phyloP scores from a whole-genome alignment of 2,888 invertebrate species.

The Thymelicus sylvestris region DNA sequence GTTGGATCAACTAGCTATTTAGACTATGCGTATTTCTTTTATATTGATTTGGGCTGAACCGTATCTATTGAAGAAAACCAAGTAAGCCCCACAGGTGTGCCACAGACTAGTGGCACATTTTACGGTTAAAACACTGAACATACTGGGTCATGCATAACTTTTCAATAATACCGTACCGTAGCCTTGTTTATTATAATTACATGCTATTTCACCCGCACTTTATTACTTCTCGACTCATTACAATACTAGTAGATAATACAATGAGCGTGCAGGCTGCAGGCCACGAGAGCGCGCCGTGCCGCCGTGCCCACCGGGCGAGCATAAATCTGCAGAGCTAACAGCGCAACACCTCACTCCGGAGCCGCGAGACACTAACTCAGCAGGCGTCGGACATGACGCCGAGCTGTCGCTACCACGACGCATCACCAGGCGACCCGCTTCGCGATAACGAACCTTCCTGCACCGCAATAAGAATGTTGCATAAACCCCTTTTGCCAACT shows the following conservation, averaged over 20 bases:
- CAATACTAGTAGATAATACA: slow-evolving; percentile 15
- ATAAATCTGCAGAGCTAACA: slow-evolving; percentile 28
- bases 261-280: slow-evolving; percentile 6
- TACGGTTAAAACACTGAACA: not conserved
- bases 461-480: slow-evolving; percentile 7
- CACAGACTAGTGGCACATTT: too few species aligned
- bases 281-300: slow-evolving; percentile 24
- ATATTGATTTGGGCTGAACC: too few species aligned
- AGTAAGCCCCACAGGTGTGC: too few species aligned
- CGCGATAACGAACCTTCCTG: slow-evolving; percentile 21
- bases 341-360: slow-evolving; percentile 28
- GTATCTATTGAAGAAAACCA: too few species aligned
- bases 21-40: too few species aligned
- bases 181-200: slow-evolving; percentile 7
- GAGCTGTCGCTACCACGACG: slow-evolving; percentile 30
- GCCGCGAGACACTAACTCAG: slow-evolving; percentile 23
- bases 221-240: slow-evolving; percentile 15
- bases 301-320: slow-evolving; percentile 11
- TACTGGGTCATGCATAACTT: not conserved
- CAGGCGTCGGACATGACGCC: slow-evolving; percentile 32
- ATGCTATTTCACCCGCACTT: not conserved
- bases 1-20: too few species aligned
- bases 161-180: not conserved
- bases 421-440: slow-evolving; percentile 4
- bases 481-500: not conserved